Conservation (phyloP, 2,797 vertebrate genomes). For the Mus caroli region DNA sequence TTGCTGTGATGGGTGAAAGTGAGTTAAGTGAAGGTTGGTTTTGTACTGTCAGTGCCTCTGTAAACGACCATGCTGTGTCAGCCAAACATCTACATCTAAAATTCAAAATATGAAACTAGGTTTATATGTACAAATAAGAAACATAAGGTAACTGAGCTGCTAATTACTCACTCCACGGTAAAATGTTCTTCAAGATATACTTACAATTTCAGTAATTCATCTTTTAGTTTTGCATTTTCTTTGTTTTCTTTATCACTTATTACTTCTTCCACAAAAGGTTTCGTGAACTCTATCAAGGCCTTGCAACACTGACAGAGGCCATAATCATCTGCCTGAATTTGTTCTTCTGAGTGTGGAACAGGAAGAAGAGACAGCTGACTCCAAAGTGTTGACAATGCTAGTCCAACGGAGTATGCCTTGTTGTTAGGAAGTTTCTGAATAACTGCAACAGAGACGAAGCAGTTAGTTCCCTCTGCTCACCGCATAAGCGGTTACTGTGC, state of each 20-base stretch:
- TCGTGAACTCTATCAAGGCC: constrained; percentile 90
- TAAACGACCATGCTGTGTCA: constrained; percentile 13
- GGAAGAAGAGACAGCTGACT: constrained; percentile 93
- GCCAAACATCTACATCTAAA: constrained; percentile 37
- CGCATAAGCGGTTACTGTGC: no score
- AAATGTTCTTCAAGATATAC: constrained; percentile 80
- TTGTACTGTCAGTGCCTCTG: not conserved
- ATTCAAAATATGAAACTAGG: constrained; percentile 55
- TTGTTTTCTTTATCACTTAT: constrained; percentile 84
- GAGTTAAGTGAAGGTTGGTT: constrained; percentile 23
- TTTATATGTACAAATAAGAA: constrained; percentile 45
- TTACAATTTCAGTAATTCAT: constrained; percentile 95
- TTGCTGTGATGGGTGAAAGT: not conserved
- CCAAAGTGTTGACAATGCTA: constrained; percentile 92
- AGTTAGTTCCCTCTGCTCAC: constrained; percentile 62
- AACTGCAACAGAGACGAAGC: constrained; percentile 88
- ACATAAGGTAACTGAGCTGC: constrained; percentile 37
- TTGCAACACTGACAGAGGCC: constrained; percentile 93
- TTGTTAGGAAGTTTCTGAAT: constrained; percentile 91
- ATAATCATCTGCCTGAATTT: constrained; percentile 91
- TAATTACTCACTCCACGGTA: not conserved
- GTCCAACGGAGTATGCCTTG: constrained; percentile 90
- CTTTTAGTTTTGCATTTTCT: constrained; percentile 89
- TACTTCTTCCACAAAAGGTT: constrained; percentile 93
- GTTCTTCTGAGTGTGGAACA: constrained; percentile 93